Evolutionary conservation across 2,888 invertebrate genomes (phyloP), one percentile per base, ranked within the genome.

Genomic region (Psylliodes chrysocephalus): DNA sequence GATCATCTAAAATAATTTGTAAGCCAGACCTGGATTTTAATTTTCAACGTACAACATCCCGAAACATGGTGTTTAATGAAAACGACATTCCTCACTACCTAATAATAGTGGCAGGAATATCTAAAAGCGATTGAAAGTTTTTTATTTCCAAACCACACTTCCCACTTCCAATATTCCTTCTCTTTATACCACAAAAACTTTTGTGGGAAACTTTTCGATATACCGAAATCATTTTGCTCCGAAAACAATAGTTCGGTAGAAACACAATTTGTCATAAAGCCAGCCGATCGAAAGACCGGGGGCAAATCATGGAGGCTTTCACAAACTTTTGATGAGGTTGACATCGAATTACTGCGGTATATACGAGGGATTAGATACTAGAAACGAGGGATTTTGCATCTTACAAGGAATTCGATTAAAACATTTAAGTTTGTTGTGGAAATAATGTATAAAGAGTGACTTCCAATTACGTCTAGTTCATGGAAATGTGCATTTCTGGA

Each of bases 251-350:
- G 60, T 56, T 55, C 42, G 53, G 19, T 14, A 30, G 56, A 53
- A 44, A 63, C 46, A 66, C 56, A 63, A 63, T 66, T 66, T 63
- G 63, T 66, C 62, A 59, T 51, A 56, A 49, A 33, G 33, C 42
- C 44, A 19, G 19, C 44, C 57, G 63, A 63, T 57, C 57, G 51
- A 22, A 49, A 49, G 51, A 30, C 19, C 42, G 19, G 55, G 54
- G 57, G 44, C 51, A 44, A 49, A 49, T 63, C 57, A n/a, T 30
- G 15, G 42, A 52, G 54, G 46, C 54, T 44, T 53, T 56, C 38
- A 14, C 35, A 51, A 63, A 63, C 59, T 63, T 63, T 59, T 42
- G 59, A 63, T 63, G 53, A 53, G 56, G 55, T 62, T 33, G 55
- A 55, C 55, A 62, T 49, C 30, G 51, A 51, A 33, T 33, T 51